These are phyloP conservation scores for Gymnoscopelus braueri DNA, from an alignment of 2,797 vertebrate species.

Conservation along the genomic window DNA sequence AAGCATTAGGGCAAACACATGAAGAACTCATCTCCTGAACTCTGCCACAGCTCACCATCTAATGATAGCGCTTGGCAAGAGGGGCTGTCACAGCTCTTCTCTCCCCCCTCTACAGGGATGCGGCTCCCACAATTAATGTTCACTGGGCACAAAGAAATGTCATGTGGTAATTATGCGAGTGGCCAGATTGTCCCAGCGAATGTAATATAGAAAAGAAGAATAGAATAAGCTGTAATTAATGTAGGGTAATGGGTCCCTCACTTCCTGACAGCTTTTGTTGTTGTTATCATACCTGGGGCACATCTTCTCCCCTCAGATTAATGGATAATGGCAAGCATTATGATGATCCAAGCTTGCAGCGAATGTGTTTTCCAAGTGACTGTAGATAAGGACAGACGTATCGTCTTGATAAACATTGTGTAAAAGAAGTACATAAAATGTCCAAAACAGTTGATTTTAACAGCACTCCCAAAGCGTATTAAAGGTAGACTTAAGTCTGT, in stretches of 20 bases:
- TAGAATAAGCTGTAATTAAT: conserved; percentile 51
- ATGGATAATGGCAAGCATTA: conserved; percentile 2
- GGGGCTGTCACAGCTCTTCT: conserved; percentile 50
- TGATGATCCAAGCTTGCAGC: neutral
- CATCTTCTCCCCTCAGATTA: no score
- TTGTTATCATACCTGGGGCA: conserved; percentile 29
- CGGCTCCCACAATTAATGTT: conserved; percentile 26
- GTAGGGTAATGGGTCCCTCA: conserved; percentile 16
- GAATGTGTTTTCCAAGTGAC: conserved; percentile 1
- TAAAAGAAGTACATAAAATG: no score
- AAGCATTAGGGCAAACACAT: conserved; percentile 36
- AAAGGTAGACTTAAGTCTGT: conserved; percentile 48
- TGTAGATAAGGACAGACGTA: neutral
- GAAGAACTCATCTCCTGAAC: conserved; percentile 59
- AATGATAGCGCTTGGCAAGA: conserved; percentile 59
- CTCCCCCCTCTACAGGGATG: conserved; percentile 38
- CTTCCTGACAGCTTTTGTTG: conserved; percentile 28
- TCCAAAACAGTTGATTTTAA: conserved; percentile 24
- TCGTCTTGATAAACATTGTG: no score
- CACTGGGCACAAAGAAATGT: conserved; percentile 47
- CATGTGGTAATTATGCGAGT: conserved; percentile 57
- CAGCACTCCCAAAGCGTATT: neutral
- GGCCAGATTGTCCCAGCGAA: conserved; percentile 45
- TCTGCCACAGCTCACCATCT: conserved; percentile 63
- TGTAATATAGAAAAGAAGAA: conserved; percentile 38